Evolutionary conservation across 2,797 vertebrate species (phyloP), one percentile per base, ranked within the genome.

Genomic region (Melanogrammus aeglefinus): DNA sequence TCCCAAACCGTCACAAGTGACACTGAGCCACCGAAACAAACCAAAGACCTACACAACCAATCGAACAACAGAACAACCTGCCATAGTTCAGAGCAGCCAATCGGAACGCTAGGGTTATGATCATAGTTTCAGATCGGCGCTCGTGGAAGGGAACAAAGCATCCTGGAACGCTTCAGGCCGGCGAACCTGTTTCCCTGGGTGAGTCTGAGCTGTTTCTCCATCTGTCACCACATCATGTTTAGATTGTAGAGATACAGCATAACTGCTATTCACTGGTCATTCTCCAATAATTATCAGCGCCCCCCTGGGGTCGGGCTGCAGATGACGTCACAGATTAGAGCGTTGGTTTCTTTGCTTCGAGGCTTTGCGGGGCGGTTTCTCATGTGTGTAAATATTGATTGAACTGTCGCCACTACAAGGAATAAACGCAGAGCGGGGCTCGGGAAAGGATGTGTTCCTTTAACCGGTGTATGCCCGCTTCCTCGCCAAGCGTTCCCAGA

Each of bases 331-430:
- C 84, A 88, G 69, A 79, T 71, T 78, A 78, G 78, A 77, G 81
- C 75, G 79, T 38, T 72, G 79, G 75, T 81, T 81, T 80, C 83
- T 75, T 75, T 72, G 78, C 75, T 79, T 85, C 85, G 82, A 76
- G 7, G 86, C 84, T 90, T 87, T 84, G 82, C 82, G 78, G 86
- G 87, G 86, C 85, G 88, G 83, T 92, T 90, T 91, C 90, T 91
- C 88, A 90, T 88, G 84, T 36, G 36, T 63, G 75, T 82, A 83
- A 78, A 78, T 91, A 92, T 93, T 91, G 90, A 92, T 91, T 89
- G 81, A 83, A 77, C 88, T 89, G 88, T 90, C 83, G 27, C 78
- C 84, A 35, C 82, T 81, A 81, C 84, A 78, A 79, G 83, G 84
- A 88, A 84, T 81, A 88, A 86, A 86, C 85, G 86, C 86, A 12